Evolutionary conservation across 2,888 invertebrate genomes (phyloP), one percentile per base, ranked within the genome.

Genomic region (Tridacna gigas): DNA sequence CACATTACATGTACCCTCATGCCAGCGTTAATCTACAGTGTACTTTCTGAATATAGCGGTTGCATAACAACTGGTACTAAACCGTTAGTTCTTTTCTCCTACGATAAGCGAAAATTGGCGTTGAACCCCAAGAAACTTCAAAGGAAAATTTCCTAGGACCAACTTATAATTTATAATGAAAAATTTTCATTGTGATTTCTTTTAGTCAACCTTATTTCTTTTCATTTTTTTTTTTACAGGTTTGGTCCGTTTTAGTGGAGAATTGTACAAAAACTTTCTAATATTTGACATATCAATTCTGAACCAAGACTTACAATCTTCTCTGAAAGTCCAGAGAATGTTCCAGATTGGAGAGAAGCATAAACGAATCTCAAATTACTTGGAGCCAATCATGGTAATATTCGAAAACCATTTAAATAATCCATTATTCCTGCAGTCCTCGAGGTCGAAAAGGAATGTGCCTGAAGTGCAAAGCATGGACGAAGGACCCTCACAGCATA

Each of bases 211-310:
- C n/a, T 61, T 63, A 9, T 25, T 22, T 4, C 2, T 25, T 13
- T 22, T 13, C 2, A n/a, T 48, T 28, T 56, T 3, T 25, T 51
- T 22, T 74, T 0, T 65, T 66, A 12, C 76, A 77, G 77, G 66
- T 26, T 11, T 45, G 20, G 51, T 51, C 48, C 0, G 13, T 15
- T 37, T 28, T 20, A 11, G 48, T 25, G 69, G 67, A 22, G 26
- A 20, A 28, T 48, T 22, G 11, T 81, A 74, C 45, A 28, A 60
- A 28, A 60, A 67, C 63, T 84, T 77, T 63, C 67, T 84, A 5
- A 74, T 84, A 63, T 79, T 79, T 74, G 82, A 84, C 69, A 76
- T 82, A 82, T 79, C 84, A 45, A 56, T 51, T 15, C 51, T 51
- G n/a, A 60, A 47, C 25, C 22, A 25, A 26, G 22, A 25, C n/a